These are phyloP conservation scores for Tiliacea citrago DNA, from an alignment of 2,888 invertebrate genomes.

Conservation along the genomic window DNA sequence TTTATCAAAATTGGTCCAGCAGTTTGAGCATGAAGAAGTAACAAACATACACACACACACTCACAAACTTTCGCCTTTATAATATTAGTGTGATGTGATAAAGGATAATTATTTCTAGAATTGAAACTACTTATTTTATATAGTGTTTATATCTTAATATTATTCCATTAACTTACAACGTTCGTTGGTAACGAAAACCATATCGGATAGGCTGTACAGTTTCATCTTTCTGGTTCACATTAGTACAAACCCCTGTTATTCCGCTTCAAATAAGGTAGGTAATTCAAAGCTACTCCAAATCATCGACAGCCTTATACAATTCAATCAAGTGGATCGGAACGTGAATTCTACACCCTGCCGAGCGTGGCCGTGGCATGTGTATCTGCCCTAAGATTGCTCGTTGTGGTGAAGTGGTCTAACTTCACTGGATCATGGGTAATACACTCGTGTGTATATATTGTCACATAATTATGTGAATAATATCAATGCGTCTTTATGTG, in stretches of 20 bases:
- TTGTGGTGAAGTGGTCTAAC: conserved; percentile 38
- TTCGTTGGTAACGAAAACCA: neutral
- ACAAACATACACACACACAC: too few species aligned
- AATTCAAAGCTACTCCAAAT: conserved; percentile 29
- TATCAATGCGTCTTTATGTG: conserved; percentile 8
- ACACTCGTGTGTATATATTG: conserved; percentile 10
- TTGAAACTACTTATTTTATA: neutral
- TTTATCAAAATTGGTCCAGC: too few species aligned
- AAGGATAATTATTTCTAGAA: neutral
- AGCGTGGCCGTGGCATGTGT: conserved; percentile 29
- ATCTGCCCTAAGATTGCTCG: conserved; percentile 23
- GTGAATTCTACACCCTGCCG: conserved; percentile 45
- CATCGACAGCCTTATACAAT: conserved; percentile 19
- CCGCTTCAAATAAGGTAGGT: conserved; percentile 18
- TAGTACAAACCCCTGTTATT: conserved; percentile 8
- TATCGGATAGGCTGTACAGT: neutral
- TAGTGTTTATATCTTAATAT: neutral
- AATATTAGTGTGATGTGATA: too few species aligned
- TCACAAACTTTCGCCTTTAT: too few species aligned
- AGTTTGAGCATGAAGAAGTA: too few species aligned
- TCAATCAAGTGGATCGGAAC: conserved; percentile 48
- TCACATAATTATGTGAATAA: conserved; percentile 13
- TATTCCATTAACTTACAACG: neutral
- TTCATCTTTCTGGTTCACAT: neutral
- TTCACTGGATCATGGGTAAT: conserved; percentile 28